Evolutionary conservation across 2,888 invertebrate genomes (phyloP).

Genomic region (Heliconius charithonia): DNA sequence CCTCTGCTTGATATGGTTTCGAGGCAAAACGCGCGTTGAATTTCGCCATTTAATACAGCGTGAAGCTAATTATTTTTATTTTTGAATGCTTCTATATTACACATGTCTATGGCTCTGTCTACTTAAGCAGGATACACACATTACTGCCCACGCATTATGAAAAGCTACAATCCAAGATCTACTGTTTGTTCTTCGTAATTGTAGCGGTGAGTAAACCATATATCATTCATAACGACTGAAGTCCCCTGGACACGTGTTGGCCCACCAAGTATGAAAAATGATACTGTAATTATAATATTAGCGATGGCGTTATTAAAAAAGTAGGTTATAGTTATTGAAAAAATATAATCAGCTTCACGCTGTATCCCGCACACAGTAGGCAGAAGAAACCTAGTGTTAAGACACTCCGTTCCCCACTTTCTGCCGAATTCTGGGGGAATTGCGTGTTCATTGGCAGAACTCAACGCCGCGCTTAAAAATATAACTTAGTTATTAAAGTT

Average conservation of each 20-base stretch:
- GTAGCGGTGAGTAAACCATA: slow-evolving; percentile 44
- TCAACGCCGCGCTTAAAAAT: too few species aligned
- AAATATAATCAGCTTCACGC: too few species aligned
- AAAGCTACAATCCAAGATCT: slow-evolving; percentile 50
- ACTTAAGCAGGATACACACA: slow-evolving; percentile 51
- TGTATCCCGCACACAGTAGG: too few species aligned
- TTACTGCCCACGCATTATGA: slow-evolving; percentile 55
- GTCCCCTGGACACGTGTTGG: slow-evolving; percentile 48
- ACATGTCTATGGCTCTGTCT: slow-evolving; percentile 1
- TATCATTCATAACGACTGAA: slow-evolving; percentile 45
- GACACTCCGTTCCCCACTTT: too few species aligned
- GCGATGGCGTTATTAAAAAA: neutral
- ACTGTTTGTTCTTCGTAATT: slow-evolving; percentile 54
- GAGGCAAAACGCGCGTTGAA: too few species aligned
- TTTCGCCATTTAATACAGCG: too few species aligned
- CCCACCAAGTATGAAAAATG: slow-evolving; percentile 32
- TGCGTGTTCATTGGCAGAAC: too few species aligned
- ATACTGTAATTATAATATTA: slow-evolving; percentile 28
- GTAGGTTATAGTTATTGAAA: neutral
- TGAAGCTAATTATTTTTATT: too few species aligned
- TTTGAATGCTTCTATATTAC: neutral
- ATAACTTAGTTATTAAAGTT: neutral
- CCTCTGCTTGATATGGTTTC: too few species aligned
- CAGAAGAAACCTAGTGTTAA: too few species aligned
- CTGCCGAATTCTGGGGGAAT: too few species aligned